These are phyloP conservation scores for Drosophila sucinea DNA, from an alignment of 1,140 invertebrate species.

Conservation along the genomic window DNA sequence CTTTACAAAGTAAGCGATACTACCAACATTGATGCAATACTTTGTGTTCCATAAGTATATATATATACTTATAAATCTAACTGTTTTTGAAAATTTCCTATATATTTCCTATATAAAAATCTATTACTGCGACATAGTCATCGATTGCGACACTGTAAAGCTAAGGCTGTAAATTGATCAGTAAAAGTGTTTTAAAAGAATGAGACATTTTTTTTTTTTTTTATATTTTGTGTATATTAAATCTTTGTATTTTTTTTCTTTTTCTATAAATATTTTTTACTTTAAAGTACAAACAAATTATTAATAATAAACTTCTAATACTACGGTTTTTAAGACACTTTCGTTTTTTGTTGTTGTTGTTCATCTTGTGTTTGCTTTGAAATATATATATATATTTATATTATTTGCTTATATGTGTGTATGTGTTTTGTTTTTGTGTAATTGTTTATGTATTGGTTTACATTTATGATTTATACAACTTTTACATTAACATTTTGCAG, in stretches of 20 bases:
- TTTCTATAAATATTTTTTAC: slow-evolving; percentile 77
- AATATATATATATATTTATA: slow-evolving; percentile 50
- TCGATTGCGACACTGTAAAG: no score
- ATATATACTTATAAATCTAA: no score
- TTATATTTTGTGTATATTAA: slow-evolving; percentile 80
- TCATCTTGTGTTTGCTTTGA: slow-evolving; percentile 77
- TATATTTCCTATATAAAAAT: no score
- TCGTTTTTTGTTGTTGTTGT: slow-evolving; percentile 79
- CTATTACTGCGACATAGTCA: no score
- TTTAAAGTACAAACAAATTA: slow-evolving; percentile 81
- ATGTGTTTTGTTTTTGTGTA: slow-evolving; percentile 49
- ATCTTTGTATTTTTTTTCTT: slow-evolving; percentile 81
- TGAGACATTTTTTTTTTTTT: slow-evolving; percentile 11
- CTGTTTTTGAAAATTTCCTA: no score
- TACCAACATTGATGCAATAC: no score
- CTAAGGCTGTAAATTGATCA: neutral
- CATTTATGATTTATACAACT: slow-evolving; percentile 63
- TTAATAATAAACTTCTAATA: slow-evolving; percentile 82
- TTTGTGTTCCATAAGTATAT: no score
- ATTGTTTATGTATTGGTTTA: slow-evolving; percentile 51
- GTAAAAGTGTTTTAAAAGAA: neutral
- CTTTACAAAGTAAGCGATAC: no score
- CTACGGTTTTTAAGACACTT: slow-evolving; percentile 80
- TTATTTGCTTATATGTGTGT: slow-evolving; percentile 46
- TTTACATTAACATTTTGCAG: slow-evolving; percentile 56